Percentiles rank a stretch among this genome's conserved stretches.
These are phyloP conservation scores for Lagorchestes hirsutus DNA, from an alignment of 2,797 vertebrate genomes.

Conservation along the genomic window DNA sequence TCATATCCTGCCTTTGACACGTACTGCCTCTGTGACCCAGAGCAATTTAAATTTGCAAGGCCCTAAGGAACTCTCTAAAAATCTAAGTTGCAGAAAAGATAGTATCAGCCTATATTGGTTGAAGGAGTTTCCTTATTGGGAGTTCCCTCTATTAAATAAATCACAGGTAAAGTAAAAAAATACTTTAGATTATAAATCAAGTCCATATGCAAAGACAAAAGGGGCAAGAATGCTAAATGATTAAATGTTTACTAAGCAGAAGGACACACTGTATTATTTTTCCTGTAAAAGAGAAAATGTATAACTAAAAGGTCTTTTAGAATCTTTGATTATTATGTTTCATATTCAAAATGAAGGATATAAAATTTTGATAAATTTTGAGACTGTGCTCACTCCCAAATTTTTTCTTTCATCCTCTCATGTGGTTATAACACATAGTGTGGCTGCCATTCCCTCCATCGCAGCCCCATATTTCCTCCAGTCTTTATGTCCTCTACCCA, in stretches of 20 bases:
- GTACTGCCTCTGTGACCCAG: not conserved
- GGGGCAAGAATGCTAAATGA: not conserved
- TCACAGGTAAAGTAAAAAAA: not conserved
- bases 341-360: not conserved
- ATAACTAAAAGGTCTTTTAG: not conserved
- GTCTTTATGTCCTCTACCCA: not conserved
- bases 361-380: not conserved
- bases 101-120: not conserved
- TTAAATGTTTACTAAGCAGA: not conserved
- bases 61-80: not conserved
- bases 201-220: not conserved
- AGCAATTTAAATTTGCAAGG: not conserved
- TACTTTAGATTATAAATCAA: not conserved
- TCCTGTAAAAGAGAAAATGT: not conserved
- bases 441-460: not conserved
- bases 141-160: not conserved
- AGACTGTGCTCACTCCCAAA: not conserved
- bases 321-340: not conserved
- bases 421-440: not conserved
- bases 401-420: not conserved
- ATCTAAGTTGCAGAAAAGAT: not conserved
- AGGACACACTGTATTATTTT: not conserved
- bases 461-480: not conserved
- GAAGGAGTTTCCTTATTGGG: not conserved
- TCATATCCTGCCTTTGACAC: not conserved